Conservation (phyloP, 2,888 invertebrate species). For the Harpalus rubripes region DNA sequence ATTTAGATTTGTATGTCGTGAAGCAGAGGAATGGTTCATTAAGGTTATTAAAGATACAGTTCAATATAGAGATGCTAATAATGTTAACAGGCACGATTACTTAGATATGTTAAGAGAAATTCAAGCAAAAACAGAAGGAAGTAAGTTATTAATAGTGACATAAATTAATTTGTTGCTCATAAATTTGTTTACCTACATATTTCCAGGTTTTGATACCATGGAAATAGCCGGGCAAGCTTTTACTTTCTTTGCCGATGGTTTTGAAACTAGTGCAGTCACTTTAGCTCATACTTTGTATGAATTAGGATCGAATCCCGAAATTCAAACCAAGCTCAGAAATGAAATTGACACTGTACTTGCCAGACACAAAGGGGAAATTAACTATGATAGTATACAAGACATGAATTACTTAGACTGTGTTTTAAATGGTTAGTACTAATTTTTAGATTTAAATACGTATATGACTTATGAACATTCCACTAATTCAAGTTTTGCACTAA, state of each 20-base stretch:
- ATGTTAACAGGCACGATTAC: conserved; percentile 76
- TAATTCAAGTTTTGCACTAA: too few species aligned
- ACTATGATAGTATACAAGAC: conserved; percentile 76
- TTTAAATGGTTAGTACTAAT: conserved; percentile 72
- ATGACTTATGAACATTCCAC: too few species aligned
- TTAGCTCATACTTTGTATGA: conserved; percentile 68
- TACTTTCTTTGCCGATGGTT: conserved; percentile 77
- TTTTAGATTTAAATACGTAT: background rate
- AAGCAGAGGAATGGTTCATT: conserved; percentile 73
- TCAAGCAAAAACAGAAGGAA: conserved; percentile 56
- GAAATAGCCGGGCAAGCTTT: conserved; percentile 75
- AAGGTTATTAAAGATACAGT: conserved; percentile 74
- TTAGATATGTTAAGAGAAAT: conserved; percentile 76
- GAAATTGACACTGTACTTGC: conserved; percentile 74
- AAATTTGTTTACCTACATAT: background rate
- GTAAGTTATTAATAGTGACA: conserved; percentile 2
- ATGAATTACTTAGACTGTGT: conserved; percentile 78
- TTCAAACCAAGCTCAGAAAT: conserved; percentile 75
- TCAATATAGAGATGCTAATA: conserved; percentile 74
- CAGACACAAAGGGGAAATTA: conserved; percentile 73
- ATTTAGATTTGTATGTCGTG: conserved; percentile 69
- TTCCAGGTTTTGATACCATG: conserved; percentile 71
- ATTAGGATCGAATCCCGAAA: conserved; percentile 75
- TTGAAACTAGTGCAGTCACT: conserved; percentile 76
- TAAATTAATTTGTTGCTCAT: conserved; percentile 1